A percentile compares a stretch with the other conserved stretches of the same genome.
These are phyloP conservation scores for Porites rus DNA, from an alignment of 92 coral and sea anemone genomes.

Conservation along the genomic window DNA sequence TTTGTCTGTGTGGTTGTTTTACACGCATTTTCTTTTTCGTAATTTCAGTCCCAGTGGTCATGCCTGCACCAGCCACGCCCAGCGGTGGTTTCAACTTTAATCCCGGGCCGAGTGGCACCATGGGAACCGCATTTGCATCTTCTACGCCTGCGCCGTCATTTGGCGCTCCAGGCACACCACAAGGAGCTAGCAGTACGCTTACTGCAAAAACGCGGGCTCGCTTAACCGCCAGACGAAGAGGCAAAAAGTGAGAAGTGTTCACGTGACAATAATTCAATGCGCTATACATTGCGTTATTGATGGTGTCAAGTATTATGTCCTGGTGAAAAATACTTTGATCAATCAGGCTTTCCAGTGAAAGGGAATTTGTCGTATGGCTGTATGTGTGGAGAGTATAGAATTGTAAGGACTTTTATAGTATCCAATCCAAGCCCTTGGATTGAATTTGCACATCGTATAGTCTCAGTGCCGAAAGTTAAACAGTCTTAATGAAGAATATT, in stretches of 20 bases:
- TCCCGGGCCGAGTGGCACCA: constrained; percentile 26
- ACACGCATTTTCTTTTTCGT: neutral
- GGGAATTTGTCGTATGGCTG: no score
- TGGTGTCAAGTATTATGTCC: no score
- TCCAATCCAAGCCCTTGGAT: no score
- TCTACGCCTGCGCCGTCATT: constrained; percentile 44
- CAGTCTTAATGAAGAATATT: no score
- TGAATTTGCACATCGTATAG: no score
- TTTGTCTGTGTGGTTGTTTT: neutral
- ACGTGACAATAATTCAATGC: neutral
- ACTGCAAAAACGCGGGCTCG: constrained; percentile 54
- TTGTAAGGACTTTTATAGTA: no score
- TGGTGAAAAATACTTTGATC: no score
- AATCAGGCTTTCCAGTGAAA: no score
- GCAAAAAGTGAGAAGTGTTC: constrained; percentile 30
- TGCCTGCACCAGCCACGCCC: constrained; percentile 47
- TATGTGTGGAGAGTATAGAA: no score
- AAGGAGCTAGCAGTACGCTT: constrained; percentile 34
- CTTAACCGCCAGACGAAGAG: constrained; percentile 49
- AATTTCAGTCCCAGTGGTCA: constrained; percentile 21
- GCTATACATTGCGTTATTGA: neutral
- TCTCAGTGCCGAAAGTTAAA: no score
- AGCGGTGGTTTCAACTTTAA: constrained; percentile 62
- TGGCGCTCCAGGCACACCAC: constrained; percentile 38
- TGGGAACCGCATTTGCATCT: constrained; percentile 32